Evolutionary conservation across 2,113 vertebrate genomes (phyloP).

Genomic region (Sisor rabdophorus): DNA sequence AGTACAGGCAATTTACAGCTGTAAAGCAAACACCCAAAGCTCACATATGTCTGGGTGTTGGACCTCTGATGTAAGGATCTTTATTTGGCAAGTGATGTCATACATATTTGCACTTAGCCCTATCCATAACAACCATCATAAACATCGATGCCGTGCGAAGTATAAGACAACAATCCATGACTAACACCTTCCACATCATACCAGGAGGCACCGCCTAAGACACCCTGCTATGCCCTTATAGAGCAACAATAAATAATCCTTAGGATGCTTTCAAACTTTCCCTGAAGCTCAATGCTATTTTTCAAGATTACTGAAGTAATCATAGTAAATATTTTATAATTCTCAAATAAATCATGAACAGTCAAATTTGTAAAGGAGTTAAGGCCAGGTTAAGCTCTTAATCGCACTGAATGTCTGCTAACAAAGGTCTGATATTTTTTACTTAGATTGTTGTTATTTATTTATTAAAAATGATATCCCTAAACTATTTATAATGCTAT

Average conservation of each 20-base stretch:
- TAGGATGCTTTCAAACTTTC: background rate
- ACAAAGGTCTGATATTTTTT: no score
- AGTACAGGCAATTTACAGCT: constrained; percentile 46
- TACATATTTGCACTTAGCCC: constrained; percentile 51
- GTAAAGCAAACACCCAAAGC: constrained; percentile 47
- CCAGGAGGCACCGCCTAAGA: constrained; percentile 29
- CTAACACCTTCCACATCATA: constrained; percentile 31
- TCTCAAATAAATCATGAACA: background rate
- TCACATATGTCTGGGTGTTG: constrained; percentile 41
- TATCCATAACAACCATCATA: constrained; percentile 49
- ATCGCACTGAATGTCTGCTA: no score
- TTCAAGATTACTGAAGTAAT: background rate
- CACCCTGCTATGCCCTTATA: constrained; percentile 14
- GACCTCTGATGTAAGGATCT: constrained; percentile 40
- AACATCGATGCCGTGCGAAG: constrained; percentile 45
- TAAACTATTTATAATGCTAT: no score
- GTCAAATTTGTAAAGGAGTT: no score
- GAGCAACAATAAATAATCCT: constrained; percentile 13
- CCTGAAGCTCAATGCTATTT: background rate
- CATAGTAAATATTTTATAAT: background rate
- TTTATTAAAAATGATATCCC: no score
- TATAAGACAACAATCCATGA: constrained; percentile 28
- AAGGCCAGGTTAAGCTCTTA: no score
- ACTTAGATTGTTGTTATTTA: no score
- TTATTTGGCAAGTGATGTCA: constrained; percentile 62